phyloP scores from a whole-genome alignment of 2,113 vertebrate genomes.

The Actenoides hombroni region DNA sequence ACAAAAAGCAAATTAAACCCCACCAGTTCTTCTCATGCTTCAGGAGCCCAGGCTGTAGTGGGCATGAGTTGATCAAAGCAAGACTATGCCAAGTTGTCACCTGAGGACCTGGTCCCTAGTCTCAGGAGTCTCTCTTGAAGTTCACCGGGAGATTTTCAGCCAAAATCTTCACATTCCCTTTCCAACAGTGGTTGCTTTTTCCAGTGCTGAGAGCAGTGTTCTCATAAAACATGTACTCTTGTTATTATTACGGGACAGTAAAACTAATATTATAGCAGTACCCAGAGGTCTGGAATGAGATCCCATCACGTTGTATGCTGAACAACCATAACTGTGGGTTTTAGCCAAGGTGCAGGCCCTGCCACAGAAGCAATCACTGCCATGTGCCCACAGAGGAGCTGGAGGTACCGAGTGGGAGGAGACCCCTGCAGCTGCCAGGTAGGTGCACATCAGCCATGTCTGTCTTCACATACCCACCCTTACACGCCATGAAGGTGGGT shows the following conservation, averaged over 20 bases:
- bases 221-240: background rate
- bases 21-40: background rate
- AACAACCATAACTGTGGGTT: background rate
- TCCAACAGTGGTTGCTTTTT: background rate
- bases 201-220: background rate
- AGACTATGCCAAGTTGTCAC: background rate
- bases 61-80: accelerated
- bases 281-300: background rate
- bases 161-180: background rate
- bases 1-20: background rate
- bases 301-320: background rate
- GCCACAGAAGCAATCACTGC: background rate
- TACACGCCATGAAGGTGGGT: background rate
- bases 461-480: background rate
- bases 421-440: accelerated
- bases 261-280: background rate
- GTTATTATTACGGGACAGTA: background rate
- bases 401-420: background rate
- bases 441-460: accelerated
- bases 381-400: background rate
- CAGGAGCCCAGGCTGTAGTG: background rate
- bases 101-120: background rate
- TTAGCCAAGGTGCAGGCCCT: background rate
- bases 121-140: background rate
- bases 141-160: background rate